A percentile compares a stretch with the other conserved stretches of the same genome.
These are phyloP conservation scores for Allophyes oxyacanthae DNA, from an alignment of 2,888 invertebrate species.

Conservation along the genomic window DNA sequence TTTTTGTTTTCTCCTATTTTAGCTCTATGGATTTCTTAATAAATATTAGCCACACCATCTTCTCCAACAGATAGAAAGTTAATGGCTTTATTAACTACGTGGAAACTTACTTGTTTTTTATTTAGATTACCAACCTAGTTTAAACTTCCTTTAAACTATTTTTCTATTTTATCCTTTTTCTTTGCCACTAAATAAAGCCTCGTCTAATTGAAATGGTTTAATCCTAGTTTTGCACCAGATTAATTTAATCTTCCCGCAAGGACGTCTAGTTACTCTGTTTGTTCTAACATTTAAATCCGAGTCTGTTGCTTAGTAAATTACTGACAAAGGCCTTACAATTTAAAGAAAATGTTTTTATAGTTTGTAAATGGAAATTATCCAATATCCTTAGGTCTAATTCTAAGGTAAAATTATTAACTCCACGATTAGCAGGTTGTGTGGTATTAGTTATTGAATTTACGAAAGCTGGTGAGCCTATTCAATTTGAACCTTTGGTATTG, in stretches of 20 bases:
- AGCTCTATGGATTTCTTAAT: background rate
- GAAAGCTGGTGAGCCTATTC: no score
- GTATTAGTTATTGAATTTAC: no score
- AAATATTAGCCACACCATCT: no score
- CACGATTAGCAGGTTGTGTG: no score
- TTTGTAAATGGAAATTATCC: background rate
- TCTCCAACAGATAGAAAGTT: no score
- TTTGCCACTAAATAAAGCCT: conserved; percentile 22
- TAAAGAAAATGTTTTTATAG: background rate
- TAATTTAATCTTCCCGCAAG: conserved; percentile 25
- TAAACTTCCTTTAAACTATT: conserved; percentile 18
- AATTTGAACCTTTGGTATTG: no score
- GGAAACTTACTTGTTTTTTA: background rate
- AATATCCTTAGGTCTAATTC: no score
- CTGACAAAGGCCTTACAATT: background rate
- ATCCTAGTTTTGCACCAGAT: conserved; percentile 31
- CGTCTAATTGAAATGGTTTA: conserved; percentile 33
- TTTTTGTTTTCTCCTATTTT: no score
- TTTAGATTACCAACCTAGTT: conserved; percentile 4
- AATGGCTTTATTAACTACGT: no score
- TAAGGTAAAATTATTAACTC: no score
- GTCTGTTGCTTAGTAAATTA: background rate
- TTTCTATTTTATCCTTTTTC: conserved; percentile 39
- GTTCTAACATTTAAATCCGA: conserved; percentile 15
- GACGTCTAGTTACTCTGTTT: conserved; percentile 17